Base-by-base conservation (phyloP, 2,113 vertebrate genomes). In the Pomatorhinus ruficollis region DNA sequence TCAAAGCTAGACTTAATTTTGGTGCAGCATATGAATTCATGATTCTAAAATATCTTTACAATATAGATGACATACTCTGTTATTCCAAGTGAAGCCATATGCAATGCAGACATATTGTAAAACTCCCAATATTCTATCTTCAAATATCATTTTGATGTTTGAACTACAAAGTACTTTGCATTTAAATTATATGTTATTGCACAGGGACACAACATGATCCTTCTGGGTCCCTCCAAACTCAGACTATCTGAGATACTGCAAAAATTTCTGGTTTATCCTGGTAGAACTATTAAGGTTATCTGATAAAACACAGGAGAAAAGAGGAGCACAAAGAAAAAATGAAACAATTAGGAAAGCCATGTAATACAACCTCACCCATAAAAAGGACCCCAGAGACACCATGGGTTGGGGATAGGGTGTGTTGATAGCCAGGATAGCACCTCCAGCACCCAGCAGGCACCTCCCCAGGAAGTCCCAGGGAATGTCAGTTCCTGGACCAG, bases 401-500 rank as follows among this genome's bases (percentile, higher is more conserved):
- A 23, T 1, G 11, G 11, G 3, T 7, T 68, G 39, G 1, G 4
- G 24, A 8, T 22, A 45, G 9, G 11, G 2, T 14, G 1, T 31
- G 2, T n/a, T 40, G 14, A 33, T 30, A 64, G 3, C 4, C 3
- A 11, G 24, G 2, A 2, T 3, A 64, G 20, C 37, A 40, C 2
- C 25, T 12, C 5, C 11, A 76, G 16, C 0, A 6, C 1, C 2
- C 24, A 4, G 8, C 11, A 27, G 52, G 2, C 6, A 16, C 1
- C 4, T 35, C 18, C 3, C 5, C 5, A 28, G 3, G 4, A 15
- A 37, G 18, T 49, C 5, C 5, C 9, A 49, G 28, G 6, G 18
- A 86, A 0, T 13, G 1, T 64, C 30, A 5, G 0, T 3, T 23
- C 8, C 0, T 1, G 7, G 5, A 1, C 19, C 24, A 18, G 4